A percentile compares a stretch with the other conserved stretches of the same genome.
Conservation (phyloP, 1,140 invertebrate species). For the Dreissena polymorpha region DNA sequence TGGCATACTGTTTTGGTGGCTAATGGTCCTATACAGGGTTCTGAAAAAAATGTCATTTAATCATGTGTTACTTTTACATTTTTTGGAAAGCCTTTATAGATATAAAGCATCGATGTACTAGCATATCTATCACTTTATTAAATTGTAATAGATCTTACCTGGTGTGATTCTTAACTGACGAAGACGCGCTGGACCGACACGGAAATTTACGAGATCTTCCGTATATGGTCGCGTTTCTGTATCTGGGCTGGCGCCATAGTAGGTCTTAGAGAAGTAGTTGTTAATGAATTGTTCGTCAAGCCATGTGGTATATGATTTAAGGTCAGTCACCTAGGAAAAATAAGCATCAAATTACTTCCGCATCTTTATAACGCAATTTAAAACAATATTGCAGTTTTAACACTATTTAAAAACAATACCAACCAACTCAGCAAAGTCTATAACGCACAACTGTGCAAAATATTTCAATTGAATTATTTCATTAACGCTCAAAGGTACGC, state of each 20-base stretch:
- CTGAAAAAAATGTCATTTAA: slow-evolving; percentile 23
- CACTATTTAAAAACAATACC: no score
- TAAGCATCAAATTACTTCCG: no score
- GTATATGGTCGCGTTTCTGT: slow-evolving; percentile 25
- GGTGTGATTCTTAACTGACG: slow-evolving; percentile 55
- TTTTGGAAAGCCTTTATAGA: background rate
- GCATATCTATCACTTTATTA: no score
- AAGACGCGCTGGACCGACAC: slow-evolving; percentile 62
- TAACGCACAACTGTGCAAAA: no score
- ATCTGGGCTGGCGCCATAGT: slow-evolving; percentile 50
- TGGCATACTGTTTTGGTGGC: slow-evolving; percentile 2
- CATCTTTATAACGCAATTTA: no score
- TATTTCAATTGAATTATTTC: no score
- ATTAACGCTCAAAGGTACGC: no score
- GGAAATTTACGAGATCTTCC: slow-evolving; percentile 53
- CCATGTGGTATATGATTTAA: slow-evolving; percentile 49
- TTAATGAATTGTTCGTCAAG: slow-evolving; percentile 53
- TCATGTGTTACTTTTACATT: background rate
- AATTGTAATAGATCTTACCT: background rate
- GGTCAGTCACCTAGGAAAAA: slow-evolving; percentile 27
- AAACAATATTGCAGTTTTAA: no score
- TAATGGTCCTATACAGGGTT: slow-evolving; percentile 28
- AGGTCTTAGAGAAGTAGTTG: slow-evolving; percentile 48
- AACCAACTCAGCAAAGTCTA: no score
- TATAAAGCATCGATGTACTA: background rate